Evolutionary conservation across 2,797 vertebrate genomes (phyloP), one percentile per base, ranked within the genome.

Genomic region (Urocyon cinereoargenteus): DNA sequence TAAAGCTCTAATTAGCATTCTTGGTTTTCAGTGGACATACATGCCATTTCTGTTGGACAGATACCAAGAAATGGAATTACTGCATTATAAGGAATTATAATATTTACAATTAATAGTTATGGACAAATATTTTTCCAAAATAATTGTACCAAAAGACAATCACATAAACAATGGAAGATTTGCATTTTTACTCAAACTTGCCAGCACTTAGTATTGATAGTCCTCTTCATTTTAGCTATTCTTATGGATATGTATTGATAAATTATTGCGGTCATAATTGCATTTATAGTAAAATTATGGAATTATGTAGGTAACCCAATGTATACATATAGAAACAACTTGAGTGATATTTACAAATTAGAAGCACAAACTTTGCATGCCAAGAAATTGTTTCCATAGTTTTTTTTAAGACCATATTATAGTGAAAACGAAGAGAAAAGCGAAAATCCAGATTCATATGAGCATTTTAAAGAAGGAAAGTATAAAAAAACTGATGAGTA

Each of bases 381-480:
- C 21, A 70, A 8, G 21, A 85, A 91, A 45, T 28, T 59, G 1
- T 66, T 72, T 16, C 7, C 6, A 86, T 61, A 57, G 0, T 14
- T 89, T 92, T 57, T 78, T 53, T 31, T 84, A 94, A 78, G 7
- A 86, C 64, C 12, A 75, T n/a, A 4, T 0, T n/a, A 22, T 5
- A 61, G 1, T 68, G 28, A 96, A 89, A 92, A 31, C 90, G 3
- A 84, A 57, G 21, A 5, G 11, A 68, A 93, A 84, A 81, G 31
- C 12, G n/a, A 91, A 96, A 97, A 2, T 3, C 0, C 40, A 85
- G 13, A 9, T 78, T 5, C 3, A 51, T 45, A 31, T 72, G 19
- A 95, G 81, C 26, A 78, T 75, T 94, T 79, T 62, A 83, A 84
- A 87, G 40, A 81, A 34, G 53, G 4, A 79, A 93, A 91, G 90